Percentiles rank a stretch among this genome's conserved stretches.
phyloP scores from a whole-genome alignment of 2,113 vertebrate species.

The Cacatua alba region DNA sequence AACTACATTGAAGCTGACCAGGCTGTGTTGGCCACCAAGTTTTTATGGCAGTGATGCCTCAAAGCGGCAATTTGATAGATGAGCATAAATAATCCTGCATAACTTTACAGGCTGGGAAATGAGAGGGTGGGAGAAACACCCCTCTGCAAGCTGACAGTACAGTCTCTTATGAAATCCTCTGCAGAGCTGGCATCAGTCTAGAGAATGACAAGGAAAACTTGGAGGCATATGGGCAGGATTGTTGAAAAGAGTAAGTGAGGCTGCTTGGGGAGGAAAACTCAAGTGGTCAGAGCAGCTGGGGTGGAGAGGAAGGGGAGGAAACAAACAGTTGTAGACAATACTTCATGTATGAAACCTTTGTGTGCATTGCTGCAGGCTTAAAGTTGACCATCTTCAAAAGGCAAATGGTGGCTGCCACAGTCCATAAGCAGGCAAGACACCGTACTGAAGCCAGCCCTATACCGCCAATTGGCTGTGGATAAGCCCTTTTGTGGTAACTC shows the following conservation, averaged over 20 bases:
- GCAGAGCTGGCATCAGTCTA: not conserved
- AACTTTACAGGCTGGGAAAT: not conserved
- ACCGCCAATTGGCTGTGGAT: fast-evolving
- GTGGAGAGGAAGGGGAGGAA: not conserved
- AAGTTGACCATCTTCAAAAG: not conserved
- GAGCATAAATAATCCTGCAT: not conserved
- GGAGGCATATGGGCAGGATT: not conserved
- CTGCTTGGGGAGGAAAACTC: not conserved
- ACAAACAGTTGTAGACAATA: not conserved
- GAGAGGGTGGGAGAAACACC: not conserved
- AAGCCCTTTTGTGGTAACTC: not conserved
- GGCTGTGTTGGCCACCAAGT: not conserved
- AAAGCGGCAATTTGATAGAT: not conserved
- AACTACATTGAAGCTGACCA: not conserved
- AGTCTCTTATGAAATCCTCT: not conserved
- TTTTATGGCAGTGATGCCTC: not conserved
- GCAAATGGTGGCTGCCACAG: too few species aligned
- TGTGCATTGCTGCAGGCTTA: not conserved
- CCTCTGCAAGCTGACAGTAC: not conserved
- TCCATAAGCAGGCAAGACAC: not conserved
- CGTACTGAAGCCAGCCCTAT: not conserved
- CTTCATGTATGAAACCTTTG: not conserved
- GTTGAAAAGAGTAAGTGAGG: not conserved
- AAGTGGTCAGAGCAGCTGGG: not conserved
- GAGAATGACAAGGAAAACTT: not conserved